A percentile compares a stretch with the other conserved stretches of the same genome.
Evolutionary conservation across 2,797 vertebrate genomes (phyloP).

Genomic region (Lacerta agilis): DNA sequence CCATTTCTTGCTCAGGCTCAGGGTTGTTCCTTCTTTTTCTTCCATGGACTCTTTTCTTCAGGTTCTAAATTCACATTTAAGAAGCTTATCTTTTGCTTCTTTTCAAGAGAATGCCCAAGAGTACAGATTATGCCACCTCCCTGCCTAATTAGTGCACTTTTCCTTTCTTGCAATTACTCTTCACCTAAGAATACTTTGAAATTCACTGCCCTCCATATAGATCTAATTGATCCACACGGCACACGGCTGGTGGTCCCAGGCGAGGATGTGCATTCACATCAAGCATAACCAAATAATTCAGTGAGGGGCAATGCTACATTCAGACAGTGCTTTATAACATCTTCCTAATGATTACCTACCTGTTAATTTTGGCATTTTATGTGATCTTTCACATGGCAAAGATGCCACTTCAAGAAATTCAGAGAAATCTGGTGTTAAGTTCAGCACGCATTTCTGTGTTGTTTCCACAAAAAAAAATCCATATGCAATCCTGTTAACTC

Average conservation of each 20-base stretch:
- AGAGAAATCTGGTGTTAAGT: no score
- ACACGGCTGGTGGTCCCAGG: neutral
- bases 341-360: no score
- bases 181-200: neutral
- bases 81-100: slow-evolving; percentile 22
- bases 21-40: slow-evolving; percentile 21
- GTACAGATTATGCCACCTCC: slow-evolving; percentile 16
- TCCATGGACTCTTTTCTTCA: slow-evolving; percentile 26
- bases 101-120: neutral
- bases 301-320: neutral
- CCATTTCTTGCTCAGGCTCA: neutral
- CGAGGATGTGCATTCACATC: neutral
- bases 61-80: slow-evolving; percentile 43
- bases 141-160: slow-evolving; percentile 6
- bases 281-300: neutral
- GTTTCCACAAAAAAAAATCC: no score
- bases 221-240: neutral
- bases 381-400: no score
- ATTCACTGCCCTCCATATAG: neutral
- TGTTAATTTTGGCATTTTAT: no score
- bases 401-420: no score
- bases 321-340: no score
- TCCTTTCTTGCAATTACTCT: slow-evolving; percentile 20
- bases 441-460: no score
- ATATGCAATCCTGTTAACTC: no score